Evolutionary conservation across 2,113 vertebrate species (phyloP).

Genomic region (Damaliscus lunatus): DNA sequence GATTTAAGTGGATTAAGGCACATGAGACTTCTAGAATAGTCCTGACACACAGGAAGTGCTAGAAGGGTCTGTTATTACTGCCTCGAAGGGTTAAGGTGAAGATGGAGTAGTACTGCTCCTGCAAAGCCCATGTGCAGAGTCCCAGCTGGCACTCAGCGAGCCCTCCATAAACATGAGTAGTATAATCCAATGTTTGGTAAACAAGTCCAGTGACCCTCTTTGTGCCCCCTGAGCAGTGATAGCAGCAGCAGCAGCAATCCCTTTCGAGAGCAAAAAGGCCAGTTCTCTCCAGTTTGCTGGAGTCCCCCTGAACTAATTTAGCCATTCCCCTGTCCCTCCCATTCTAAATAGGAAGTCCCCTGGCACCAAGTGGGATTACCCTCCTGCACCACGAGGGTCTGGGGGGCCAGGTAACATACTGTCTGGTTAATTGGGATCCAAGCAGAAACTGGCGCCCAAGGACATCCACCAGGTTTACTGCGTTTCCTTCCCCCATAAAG

Average conservation of each 20-base stretch:
- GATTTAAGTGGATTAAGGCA: not conserved
- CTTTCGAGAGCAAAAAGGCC: not conserved
- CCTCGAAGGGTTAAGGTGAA: not conserved
- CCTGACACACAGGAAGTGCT: not conserved
- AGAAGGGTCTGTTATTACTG: no score
- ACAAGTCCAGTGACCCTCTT: not conserved
- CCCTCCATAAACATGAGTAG: not conserved
- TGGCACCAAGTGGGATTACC: not conserved
- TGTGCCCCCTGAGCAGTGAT: not conserved
- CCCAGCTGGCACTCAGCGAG: no score
- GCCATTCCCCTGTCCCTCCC: not conserved
- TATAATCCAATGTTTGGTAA: not conserved
- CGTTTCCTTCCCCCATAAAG: not conserved
- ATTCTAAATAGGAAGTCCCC: not conserved
- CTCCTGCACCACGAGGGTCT: not conserved
- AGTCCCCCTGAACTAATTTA: not conserved
- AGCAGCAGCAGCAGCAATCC: not conserved
- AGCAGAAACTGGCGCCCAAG: not conserved
- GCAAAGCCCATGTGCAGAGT: not conserved
- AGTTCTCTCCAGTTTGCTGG: not conserved
- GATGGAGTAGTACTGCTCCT: fast-evolving
- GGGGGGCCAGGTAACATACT: not conserved
- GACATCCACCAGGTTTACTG: not conserved
- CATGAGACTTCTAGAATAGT: not conserved
- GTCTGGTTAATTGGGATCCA: not conserved